phyloP scores from a whole-genome alignment of 2,888 invertebrate genomes.

The Dastarcus helophoroides region DNA sequence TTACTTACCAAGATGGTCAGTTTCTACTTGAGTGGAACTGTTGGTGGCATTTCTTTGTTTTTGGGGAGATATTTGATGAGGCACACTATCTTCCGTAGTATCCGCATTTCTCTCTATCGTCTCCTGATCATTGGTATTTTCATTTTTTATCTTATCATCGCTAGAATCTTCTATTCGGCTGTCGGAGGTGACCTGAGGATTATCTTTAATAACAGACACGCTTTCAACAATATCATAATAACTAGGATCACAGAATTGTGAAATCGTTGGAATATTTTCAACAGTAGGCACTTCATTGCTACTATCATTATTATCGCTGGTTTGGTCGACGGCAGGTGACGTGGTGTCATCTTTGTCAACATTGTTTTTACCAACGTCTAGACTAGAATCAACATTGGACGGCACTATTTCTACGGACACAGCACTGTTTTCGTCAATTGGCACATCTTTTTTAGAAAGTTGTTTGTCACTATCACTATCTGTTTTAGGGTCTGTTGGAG shows the following conservation, averaged over 20 bases:
- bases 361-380: constrained; percentile 21
- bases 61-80: no score
- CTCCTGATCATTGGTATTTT: no score
- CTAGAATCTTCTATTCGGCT: no score
- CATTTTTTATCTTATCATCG: no score
- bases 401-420: constrained; percentile 39
- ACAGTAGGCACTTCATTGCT: constrained; percentile 31
- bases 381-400: constrained; percentile 38
- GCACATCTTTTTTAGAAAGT: constrained; percentile 28
- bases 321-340: background rate
- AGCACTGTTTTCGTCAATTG: constrained; percentile 38
- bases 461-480: constrained; percentile 21
- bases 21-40: no score
- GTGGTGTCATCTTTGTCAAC: constrained; percentile 6
- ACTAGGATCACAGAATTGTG: constrained; percentile 63
- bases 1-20: no score
- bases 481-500: constrained; percentile 21
- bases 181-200: constrained; percentile 7
- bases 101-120: no score
- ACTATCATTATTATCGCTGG: constrained; percentile 3
- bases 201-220: constrained; percentile 15
- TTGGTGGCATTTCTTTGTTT: no score
- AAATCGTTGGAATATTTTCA: constrained; percentile 56
- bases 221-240: constrained; percentile 21
- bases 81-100: no score